Evolutionary conservation across 2,888 invertebrate genomes (phyloP), one percentile per base, ranked within the genome.

Genomic region (Pherbina coryleti): DNA sequence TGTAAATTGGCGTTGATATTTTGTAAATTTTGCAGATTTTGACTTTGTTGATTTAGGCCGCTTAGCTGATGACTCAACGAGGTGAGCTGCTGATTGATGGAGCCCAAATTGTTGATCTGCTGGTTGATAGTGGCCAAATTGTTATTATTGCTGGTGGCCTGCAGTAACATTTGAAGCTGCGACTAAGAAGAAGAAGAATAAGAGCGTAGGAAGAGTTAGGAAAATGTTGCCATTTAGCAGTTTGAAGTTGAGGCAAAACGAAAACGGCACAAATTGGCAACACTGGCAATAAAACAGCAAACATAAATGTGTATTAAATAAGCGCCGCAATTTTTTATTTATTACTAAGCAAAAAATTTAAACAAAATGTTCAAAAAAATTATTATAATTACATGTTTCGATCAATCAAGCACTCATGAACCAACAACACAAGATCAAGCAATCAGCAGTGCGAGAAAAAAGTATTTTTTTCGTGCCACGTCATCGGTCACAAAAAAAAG

Each of bases 31-130:
- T 90, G 90, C 73, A 90, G 84, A 82, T 90, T 89, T 79, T 90
- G 89, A 77, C 88, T 89, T 80, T 90, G 90, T 80, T 90, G 90
- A 83, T 90, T 90, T 67, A 90, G 85, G 3, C 90, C 90, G 79
- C 87, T 90, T 78, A 90, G 80, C 80, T 90, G 90, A 51, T 89
- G 88, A 75, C 89, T 90, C 55, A 89, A 83, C 67, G 89, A 86
- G 49, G 86, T 89, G 79, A 90, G 77, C 81, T 90, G 90, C 80
- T 90, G 90, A 82, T 90, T 90, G 79, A 90, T 89, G 79, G 87
- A 88, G 79, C 89, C 89, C 81, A 90, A 81, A 82, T 86, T 90
- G 82, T 85, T 90, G 75, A 89, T 87, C 80, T 89, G 90, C 80
- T 89, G 90, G 79, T 87, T 89, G 79, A 89, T 89, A 76, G 89